Evolutionary conservation across 2,113 vertebrate genomes (phyloP).

Genomic region (Rhinoderma darwinii): DNA sequence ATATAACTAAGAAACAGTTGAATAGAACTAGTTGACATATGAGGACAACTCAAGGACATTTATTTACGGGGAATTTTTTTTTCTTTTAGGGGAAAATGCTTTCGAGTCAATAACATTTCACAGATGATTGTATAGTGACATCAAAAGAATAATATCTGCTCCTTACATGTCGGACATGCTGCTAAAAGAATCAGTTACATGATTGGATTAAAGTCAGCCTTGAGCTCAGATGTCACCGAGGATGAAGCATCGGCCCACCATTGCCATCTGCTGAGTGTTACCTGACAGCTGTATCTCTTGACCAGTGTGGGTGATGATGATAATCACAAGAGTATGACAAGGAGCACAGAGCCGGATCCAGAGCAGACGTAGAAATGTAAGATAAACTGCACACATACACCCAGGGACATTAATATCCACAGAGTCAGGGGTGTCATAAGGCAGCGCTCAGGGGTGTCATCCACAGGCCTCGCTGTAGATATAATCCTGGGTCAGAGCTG

Average conservation of each 20-base stretch:
- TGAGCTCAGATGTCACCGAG: conserved; percentile 69
- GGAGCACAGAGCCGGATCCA: conserved; percentile 55
- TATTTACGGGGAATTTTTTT: not conserved
- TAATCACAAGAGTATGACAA: conserved; percentile 67
- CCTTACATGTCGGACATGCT: conserved; percentile 62
- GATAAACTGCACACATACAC: conserved; percentile 51
- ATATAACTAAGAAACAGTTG: not conserved
- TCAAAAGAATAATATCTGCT: conserved; percentile 64
- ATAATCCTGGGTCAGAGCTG: not conserved
- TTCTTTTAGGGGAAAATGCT: not conserved
- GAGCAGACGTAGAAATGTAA: conserved; percentile 56
- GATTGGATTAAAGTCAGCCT: conserved; percentile 70
- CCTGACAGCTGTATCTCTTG: conserved; percentile 77
- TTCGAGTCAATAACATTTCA: not conserved
- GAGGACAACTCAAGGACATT: not conserved
- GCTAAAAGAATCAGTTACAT: conserved; percentile 68
- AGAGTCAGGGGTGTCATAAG: not conserved
- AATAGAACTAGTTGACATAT: not conserved
- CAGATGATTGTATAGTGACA: not conserved
- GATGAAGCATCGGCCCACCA: conserved; percentile 67
- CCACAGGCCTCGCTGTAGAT: not conserved
- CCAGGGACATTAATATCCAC: not conserved
- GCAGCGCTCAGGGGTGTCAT: not conserved
- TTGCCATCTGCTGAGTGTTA: conserved; percentile 78
- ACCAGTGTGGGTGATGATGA: conserved; percentile 66